Percentiles rank a stretch among this genome's conserved stretches.
Conservation (phyloP, 2,888 invertebrate genomes). For the Phaedon cochleariae region DNA sequence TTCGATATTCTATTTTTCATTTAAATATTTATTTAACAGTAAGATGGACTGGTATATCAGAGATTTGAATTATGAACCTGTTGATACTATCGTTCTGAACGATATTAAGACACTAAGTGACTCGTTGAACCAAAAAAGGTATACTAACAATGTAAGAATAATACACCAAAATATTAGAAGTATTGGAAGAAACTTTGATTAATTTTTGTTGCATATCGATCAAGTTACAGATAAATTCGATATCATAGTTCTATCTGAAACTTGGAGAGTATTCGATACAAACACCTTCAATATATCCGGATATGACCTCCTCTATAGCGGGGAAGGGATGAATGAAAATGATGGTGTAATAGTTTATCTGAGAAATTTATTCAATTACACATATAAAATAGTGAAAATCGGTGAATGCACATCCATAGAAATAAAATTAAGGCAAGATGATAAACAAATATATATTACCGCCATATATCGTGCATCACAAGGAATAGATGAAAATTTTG, state of each 20-base stretch:
- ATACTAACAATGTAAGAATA: conserved; percentile 2
- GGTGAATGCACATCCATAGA: conserved; percentile 6
- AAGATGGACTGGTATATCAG: conserved; percentile 8
- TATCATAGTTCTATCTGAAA: neutral
- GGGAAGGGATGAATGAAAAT: neutral
- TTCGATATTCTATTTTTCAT: neutral
- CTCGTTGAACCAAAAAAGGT: conserved; percentile 5
- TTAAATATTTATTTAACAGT: neutral
- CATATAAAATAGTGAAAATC: conserved; percentile 2
- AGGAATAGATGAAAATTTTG: neutral
- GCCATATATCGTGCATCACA: neutral
- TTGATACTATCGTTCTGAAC: conserved; percentile 10
- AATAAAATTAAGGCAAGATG: neutral
- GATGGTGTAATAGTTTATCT: neutral
- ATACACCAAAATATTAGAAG: conserved; percentile 16
- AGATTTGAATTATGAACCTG: conserved; percentile 8
- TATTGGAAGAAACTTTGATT: neutral
- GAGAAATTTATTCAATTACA: conserved; percentile 3
- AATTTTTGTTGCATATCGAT: conserved; percentile 2
- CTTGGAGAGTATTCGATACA: too few relatives aligned
- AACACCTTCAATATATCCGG: neutral
- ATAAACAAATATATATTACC: conserved; percentile 5
- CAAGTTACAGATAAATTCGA: neutral
- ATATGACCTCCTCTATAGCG: neutral
- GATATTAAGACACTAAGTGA: neutral